phyloP scores from a whole-genome alignment of 2,888 invertebrate genomes.

The Agrilus mali region DNA sequence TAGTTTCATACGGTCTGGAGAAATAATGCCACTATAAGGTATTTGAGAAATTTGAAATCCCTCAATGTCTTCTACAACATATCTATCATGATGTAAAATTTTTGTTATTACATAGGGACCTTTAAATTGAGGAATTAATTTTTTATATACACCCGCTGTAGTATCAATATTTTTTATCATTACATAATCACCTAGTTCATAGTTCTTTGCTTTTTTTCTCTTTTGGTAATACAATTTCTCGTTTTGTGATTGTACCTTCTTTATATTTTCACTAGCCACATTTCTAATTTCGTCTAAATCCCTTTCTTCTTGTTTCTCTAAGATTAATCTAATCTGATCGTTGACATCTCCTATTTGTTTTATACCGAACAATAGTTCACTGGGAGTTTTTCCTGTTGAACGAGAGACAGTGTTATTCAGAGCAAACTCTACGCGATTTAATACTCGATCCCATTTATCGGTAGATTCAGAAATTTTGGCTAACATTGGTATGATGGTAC shows the following conservation, averaged over 20 bases:
- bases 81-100: constrained; percentile 13
- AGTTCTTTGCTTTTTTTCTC: constrained; percentile 9
- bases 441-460: constrained; percentile 13
- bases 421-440: constrained; percentile 11
- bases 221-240: not conserved
- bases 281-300: constrained; percentile 6
- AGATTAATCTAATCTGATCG: too few species aligned
- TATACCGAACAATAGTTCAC: constrained; percentile 19
- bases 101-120: constrained; percentile 15
- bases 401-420: constrained; percentile 18
- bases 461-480: constrained; percentile 12
- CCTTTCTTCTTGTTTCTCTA: constrained; percentile 4
- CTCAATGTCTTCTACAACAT: not conserved
- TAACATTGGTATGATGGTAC: constrained; percentile 15
- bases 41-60: too few species aligned
- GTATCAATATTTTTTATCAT: constrained; percentile 14
- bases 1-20: too few species aligned
- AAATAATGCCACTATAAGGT: too few species aligned
- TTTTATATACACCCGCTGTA: constrained; percentile 12
- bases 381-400: constrained; percentile 19
- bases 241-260: constrained; percentile 5
- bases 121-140: constrained; percentile 14
- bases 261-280: constrained; percentile 4
- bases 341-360: constrained; percentile 14
- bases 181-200: constrained; percentile 12